Conservation (phyloP, 2,888 invertebrate genomes). For the Drosophila histrio region DNA sequence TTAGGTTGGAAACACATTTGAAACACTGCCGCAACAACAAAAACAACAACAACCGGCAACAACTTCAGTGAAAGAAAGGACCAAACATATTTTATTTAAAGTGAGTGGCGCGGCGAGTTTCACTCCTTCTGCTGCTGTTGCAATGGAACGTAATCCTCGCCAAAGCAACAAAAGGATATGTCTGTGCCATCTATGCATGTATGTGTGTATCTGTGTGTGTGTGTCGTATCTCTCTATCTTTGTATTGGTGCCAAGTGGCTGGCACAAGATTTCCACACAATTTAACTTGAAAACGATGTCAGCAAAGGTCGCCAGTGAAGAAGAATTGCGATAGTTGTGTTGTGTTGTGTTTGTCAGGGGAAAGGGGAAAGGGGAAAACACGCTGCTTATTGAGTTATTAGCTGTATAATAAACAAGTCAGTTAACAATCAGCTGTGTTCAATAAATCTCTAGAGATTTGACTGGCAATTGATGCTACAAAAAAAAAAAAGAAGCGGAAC, state of each 20-base stretch:
- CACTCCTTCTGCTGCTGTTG: too few species aligned
- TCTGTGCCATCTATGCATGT: conserved; percentile 32
- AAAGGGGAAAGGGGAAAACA: neutral
- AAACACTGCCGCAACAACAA: conserved; percentile 62
- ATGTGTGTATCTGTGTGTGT: conserved; percentile 17
- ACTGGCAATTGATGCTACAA: neutral
- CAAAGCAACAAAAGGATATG: conserved; percentile 59
- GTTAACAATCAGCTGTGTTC: neutral
- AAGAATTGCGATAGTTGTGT: too few species aligned
- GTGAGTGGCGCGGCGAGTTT: conserved; percentile 61
- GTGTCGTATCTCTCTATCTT: conserved; percentile 31
- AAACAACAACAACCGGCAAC: conserved; percentile 12
- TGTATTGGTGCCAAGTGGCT: conserved; percentile 64
- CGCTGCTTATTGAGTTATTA: conserved; percentile 55
- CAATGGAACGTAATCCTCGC: conserved; percentile 68
- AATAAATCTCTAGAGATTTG: neutral
- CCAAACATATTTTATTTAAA: conserved; percentile 76
- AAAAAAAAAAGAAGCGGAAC: too few species aligned
- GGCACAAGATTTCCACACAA: conserved; percentile 80
- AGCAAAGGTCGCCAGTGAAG: conserved; percentile 50
- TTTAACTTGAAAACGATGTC: conserved; percentile 81
- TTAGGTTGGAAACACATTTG: conserved; percentile 79
- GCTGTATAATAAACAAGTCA: conserved; percentile 28
- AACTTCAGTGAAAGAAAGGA: conserved; percentile 52
- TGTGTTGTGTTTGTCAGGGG: conserved; percentile 4